Base-by-base conservation (phyloP, 2,888 invertebrate genomes). In the Galerucella nymphaeae region DNA sequence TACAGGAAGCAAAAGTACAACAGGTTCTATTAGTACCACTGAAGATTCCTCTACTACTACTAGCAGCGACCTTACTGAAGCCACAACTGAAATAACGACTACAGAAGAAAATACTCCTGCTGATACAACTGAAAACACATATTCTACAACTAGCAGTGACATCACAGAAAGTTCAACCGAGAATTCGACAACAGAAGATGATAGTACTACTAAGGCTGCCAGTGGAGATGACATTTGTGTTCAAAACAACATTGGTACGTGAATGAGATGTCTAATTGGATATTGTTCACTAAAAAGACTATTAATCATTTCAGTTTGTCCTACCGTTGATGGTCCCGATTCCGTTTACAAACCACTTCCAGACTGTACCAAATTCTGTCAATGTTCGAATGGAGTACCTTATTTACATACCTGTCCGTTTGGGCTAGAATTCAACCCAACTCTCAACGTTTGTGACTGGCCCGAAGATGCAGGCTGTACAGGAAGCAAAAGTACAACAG, bases 321-420 rank as follows among this genome's bases (percentile, higher is more conserved):
- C 76, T 41, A 13, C 41, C 9, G 61, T 74, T n/a, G 76, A 75
- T 61, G 70, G 73, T 9, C 11, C 53, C 41, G 45, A 70, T 23
- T 71, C 75, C 2, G 73, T 76, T n/a, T 76, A 76, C 70, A 30
- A 30, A 30, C 23, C 23, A 30, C 68, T 70, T 20, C 42, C 14
- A 68, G 61, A 76, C 48, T 76, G 75, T 20, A 48, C 70, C 0
- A 76, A 77, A 58, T 79, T 79, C 53, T 79, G 73, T 65, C 74
- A 76, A 53, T 79, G 79, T 64, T 76, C 77, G 11, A 78, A 76
- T 62, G 80, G 80, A 48, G 63, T 67, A 18, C 70, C 77, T 0
- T 74, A 75, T 69, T 11, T 71, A 9, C 75, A 73, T 30, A 62
- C 68, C 55, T 80, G 80, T 64, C 76, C 80, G 5, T 38, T 13